Base-by-base conservation (phyloP, 64 coral and sea anemone species). In the Pocillopora damicornis region DNA sequence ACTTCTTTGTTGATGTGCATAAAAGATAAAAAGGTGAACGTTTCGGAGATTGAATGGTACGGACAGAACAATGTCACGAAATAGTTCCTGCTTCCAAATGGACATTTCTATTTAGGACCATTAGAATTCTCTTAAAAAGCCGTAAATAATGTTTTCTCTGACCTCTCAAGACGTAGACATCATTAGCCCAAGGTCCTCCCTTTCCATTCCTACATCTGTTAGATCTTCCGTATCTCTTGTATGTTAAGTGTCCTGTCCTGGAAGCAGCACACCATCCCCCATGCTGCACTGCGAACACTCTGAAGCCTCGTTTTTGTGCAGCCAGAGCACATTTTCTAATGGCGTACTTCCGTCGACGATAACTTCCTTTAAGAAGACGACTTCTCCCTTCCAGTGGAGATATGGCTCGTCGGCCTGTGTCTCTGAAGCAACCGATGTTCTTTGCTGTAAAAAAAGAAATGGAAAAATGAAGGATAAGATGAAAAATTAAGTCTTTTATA, bases 121-220 rank as follows among this genome's bases (percentile, higher is more conserved):
- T 18, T 12, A 67, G 64, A 22, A 51, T 51, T 51, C 17, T 8
- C 18, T 18, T 6, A 71, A n/a, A 69, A 25, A 18, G 22, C 23
- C 1, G 7, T 20, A 23, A 23, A 23, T 23, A 11, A 10, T 11
- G 67, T 23, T 51, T 71, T 71, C 25, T 26, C 1, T 11, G 61
- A 86, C 89, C 67, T 86, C 51, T 76, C 16, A 95, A 65, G 42
- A 85, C 36, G 65, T 95, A 95, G 30, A 95, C 87, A 35, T 92
- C 86, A 22, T 86, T 95, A 0, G 94, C 94, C 75, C 75, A 89
- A 58, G 79, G 88, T 71, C 87, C 94, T 75, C 93, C 93, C 86
- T 80, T 92, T 67, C 90, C 89, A 58, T 78, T 85, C 22, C 15
- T 87, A 35, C 93, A 95, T 73, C 73, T 62, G 77, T 36, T 76